phyloP scores from a whole-genome alignment of 1,140 invertebrate genomes.

The Lasaia peninsularis region DNA sequence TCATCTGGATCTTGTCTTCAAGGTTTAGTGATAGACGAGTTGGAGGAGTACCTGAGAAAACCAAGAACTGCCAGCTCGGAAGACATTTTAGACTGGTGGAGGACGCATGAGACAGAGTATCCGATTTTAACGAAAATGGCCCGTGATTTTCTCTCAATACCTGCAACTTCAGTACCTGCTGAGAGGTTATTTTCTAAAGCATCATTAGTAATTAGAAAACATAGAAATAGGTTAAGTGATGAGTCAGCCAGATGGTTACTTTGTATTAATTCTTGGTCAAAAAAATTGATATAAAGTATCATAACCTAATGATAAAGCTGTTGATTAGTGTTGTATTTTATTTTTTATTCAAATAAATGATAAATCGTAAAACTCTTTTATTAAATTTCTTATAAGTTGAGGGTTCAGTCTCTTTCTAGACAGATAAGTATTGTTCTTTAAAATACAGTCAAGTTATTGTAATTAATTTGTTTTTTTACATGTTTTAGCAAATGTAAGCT shows the following conservation, averaged over 20 bases:
- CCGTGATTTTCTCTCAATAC: constrained; percentile 48
- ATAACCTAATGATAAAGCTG: constrained; percentile 28
- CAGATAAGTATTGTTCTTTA: constrained; percentile 22
- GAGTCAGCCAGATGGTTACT: constrained; percentile 28
- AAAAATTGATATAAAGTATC: constrained; percentile 29
- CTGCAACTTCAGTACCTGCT: constrained; percentile 47
- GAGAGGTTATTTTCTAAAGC: constrained; percentile 42
- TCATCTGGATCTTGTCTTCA: constrained; percentile 37
- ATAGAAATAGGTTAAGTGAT: constrained; percentile 30
- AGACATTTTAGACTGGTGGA: constrained; percentile 23
- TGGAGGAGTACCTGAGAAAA: constrained; percentile 40
- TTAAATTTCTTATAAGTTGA: constrained; percentile 24
- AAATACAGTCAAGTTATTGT: constrained; percentile 28
- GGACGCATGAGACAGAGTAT: constrained; percentile 33
- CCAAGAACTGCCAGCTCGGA: constrained; percentile 30
- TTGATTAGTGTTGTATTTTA: constrained; percentile 31
- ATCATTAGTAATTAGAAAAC: constrained; percentile 33
- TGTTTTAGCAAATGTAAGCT: constrained; percentile 18
- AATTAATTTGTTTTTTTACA: constrained; percentile 28
- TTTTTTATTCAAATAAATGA: too few relatives aligned
- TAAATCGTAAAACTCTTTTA: too few relatives aligned
- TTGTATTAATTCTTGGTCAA: constrained; percentile 28
- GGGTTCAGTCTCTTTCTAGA: constrained; percentile 15
- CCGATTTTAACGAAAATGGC: constrained; percentile 48
- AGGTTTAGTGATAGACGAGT: constrained; percentile 35